phyloP scores from a whole-genome alignment of 2,888 invertebrate species.

The Pterostichus niger region DNA sequence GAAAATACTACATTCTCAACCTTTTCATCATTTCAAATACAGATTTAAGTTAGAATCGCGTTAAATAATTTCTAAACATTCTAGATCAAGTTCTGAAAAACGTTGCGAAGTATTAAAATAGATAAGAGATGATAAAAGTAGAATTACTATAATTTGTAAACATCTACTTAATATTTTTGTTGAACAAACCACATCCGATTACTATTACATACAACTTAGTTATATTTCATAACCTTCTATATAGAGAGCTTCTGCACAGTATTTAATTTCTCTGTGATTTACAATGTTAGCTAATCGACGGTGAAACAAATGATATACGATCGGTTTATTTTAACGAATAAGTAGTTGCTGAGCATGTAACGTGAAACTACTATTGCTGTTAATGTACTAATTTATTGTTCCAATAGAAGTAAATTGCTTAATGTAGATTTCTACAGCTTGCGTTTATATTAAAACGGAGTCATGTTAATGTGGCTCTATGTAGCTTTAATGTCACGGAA shows the following conservation, averaged over 20 bases:
- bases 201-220: too few species aligned
- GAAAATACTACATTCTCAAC: too few species aligned
- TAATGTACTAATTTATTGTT: slow-evolving; percentile 41
- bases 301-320: slow-evolving; percentile 43
- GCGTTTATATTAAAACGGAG: slow-evolving; percentile 16
- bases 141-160: too few species aligned
- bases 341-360: slow-evolving; percentile 31
- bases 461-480: slow-evolving; percentile 7
- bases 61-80: too few species aligned
- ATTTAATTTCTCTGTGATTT: slow-evolving; percentile 42
- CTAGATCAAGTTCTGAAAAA: too few species aligned
- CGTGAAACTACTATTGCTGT: slow-evolving; percentile 12
- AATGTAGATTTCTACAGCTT: slow-evolving; percentile 32
- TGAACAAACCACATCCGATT: too few species aligned
- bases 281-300: slow-evolving; percentile 32
- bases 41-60: too few species aligned
- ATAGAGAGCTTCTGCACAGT: not conserved
- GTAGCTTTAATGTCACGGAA: slow-evolving; percentile 6
- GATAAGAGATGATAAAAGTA: too few species aligned
- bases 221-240: too few species aligned
- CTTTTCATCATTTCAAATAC: too few species aligned
- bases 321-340: slow-evolving; percentile 39
- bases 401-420: slow-evolving; percentile 27
- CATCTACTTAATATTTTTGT: too few species aligned
- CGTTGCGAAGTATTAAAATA: too few species aligned